These are phyloP conservation scores for Nomada lathburiana DNA, from an alignment of 2,888 invertebrate species.

Conservation along the genomic window DNA sequence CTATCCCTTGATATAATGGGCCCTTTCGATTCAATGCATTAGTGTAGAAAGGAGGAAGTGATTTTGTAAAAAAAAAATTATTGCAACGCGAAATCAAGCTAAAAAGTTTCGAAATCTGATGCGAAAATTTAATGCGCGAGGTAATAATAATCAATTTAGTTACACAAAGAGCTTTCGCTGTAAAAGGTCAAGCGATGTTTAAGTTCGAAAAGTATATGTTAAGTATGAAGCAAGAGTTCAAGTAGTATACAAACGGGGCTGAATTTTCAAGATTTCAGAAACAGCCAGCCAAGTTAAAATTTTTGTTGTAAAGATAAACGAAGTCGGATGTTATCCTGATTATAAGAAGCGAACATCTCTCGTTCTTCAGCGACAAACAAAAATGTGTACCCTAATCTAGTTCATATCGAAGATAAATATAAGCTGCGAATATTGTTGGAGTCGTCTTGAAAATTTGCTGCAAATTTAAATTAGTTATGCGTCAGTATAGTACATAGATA, in stretches of 20 bases:
- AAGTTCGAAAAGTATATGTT: background rate
- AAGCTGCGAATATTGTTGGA: background rate
- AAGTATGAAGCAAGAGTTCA: background rate
- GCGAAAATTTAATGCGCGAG: no score
- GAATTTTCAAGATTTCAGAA: background rate
- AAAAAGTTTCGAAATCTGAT: no score
- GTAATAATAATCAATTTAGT: no score
- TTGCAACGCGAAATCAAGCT: no score
- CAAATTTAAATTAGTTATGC: no score
- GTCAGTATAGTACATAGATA: no score
- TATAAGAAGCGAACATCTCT: background rate
- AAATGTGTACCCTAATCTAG: constrained; percentile 9
- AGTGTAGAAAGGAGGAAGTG: no score
- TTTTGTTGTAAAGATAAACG: constrained; percentile 1
- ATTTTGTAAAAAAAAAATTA: no score
- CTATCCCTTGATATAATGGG: background rate
- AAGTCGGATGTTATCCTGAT: background rate
- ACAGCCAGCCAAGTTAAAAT: background rate
- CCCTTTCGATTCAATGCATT: background rate
- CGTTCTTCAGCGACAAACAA: background rate
- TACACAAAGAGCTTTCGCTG: background rate
- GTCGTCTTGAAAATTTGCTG: no score
- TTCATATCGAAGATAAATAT: constrained; percentile 24
- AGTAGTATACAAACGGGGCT: background rate
- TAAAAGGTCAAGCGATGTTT: background rate